phyloP scores from a whole-genome alignment of 2,113 vertebrate species.

The Aphelocoma coerulescens region DNA sequence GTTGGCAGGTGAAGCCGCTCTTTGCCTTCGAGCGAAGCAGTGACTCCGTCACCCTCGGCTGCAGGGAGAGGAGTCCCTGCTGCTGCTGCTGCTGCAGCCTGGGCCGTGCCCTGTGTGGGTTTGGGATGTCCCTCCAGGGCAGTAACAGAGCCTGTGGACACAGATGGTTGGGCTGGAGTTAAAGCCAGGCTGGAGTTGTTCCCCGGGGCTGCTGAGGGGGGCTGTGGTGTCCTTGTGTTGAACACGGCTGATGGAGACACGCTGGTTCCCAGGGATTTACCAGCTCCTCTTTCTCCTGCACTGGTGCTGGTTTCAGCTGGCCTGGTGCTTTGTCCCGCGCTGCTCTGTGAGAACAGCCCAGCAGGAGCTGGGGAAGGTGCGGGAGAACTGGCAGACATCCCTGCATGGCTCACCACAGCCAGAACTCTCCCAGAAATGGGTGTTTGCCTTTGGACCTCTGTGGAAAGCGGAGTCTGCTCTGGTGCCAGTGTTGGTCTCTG shows the following conservation, averaged over 20 bases:
- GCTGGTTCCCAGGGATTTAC: fast-evolving
- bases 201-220: background rate
- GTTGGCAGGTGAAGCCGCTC: background rate
- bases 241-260: fast-evolving
- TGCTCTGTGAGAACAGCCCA: background rate
- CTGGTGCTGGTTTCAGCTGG: background rate
- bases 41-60: fast-evolving
- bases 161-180: background rate
- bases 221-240: background rate
- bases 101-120: background rate
- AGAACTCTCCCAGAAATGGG: background rate
- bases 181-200: background rate
- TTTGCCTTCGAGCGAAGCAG: fast-evolving
- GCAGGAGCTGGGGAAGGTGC: background rate
- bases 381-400: background rate
- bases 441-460: background rate
- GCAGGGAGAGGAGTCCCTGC: background rate
- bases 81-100: background rate
- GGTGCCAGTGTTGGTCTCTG: background rate
- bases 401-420: background rate
- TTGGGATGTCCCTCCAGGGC: background rate
- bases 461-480: fast-evolving
- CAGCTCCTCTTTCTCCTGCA: background rate
- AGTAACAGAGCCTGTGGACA: fast-evolving
- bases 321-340: background rate